These are phyloP conservation scores for Sarcophaga peregrina DNA, from an alignment of 1,140 invertebrate species.

Conservation along the genomic window DNA sequence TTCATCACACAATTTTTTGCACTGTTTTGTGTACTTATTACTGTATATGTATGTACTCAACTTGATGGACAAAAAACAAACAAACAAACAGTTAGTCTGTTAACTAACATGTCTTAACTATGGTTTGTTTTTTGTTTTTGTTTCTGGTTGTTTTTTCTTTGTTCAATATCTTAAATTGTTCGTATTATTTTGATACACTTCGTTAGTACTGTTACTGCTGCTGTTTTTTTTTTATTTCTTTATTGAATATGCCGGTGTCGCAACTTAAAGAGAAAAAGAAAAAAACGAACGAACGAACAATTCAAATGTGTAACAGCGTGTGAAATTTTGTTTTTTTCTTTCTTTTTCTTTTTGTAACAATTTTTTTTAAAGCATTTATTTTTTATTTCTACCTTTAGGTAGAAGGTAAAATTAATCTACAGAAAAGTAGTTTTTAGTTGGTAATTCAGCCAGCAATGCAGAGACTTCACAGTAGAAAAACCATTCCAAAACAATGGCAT, in stretches of 20 bases:
- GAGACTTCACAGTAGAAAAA: too few species aligned
- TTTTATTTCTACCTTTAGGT: neutral
- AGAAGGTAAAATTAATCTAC: too few species aligned
- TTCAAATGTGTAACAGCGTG: slow-evolving; percentile 40
- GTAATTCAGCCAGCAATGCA: too few species aligned
- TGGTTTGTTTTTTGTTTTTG: too few species aligned
- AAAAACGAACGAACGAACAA: neutral
- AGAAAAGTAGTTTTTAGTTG: too few species aligned
- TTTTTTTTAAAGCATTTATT: too few species aligned
- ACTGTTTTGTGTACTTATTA: neutral
- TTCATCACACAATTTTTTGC: neutral
- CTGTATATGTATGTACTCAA: too few species aligned
- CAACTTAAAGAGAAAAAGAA: neutral
- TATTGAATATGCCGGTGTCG: neutral
- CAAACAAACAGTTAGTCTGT: neutral
- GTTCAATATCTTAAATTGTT: slow-evolving; percentile 1
- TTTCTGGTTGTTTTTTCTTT: too few species aligned
- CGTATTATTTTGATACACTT: slow-evolving; percentile 8
- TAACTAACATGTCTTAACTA: neutral
- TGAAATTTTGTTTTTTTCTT: slow-evolving; percentile 24
- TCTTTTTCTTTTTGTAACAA: slow-evolving; percentile 10
- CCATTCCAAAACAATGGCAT: too few species aligned
- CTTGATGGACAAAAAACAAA: neutral
- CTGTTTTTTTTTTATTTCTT: neutral
- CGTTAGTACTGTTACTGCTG: neutral